Base-by-base conservation (phyloP, 2,888 invertebrate genomes). In the Pemphredon lugubris region DNA sequence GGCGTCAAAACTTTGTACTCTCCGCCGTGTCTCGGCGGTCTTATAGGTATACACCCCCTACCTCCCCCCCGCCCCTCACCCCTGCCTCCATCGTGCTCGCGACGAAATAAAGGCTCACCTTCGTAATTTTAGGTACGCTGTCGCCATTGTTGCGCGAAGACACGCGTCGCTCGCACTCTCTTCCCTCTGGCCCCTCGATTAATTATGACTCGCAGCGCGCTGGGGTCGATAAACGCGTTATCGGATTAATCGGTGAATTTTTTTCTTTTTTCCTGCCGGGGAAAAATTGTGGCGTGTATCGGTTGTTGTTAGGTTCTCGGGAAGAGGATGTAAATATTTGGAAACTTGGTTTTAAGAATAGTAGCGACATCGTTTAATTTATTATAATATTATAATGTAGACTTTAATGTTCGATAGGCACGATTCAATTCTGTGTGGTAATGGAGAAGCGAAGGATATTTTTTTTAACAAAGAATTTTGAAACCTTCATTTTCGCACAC, bases 1-100 rank as follows among this genome's bases (percentile, higher is more conserved):
- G 83, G 77, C 86, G 84, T 89, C 87, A 87, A 88, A 89, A 89
- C 87, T 89, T 89, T 87, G 83, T 83, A 85, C 86, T 87, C 82
- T 76, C 66, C 81, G 74, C 55, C 75, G 79, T 85, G 84, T 86
- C 85, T 83, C 84, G 73, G 60, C 75, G 66, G 60, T 72, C 81
- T 79, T 75, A 75, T 72, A 77, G 73, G 68, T 58, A 64, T 74
- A 73, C 63, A 34, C 42, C 37, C 13, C n/a, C 13, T 30, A 20
- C 50, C 44, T 45, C 32, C 20, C 9, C 9, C 34, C 6, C 6
- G 13, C 13, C 37, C 51, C 37, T 16, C 37, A 30, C 21, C n/a
- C 18, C 23, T 21, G 26, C 16, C 48, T 30, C 4, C 23, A 6
- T 55, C 47, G 16, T 53, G 30, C 67, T 66, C 66, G 78, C 81